Evolutionary conservation across 2,797 vertebrate species (phyloP), one percentile per base, ranked within the genome.

Genomic region (Protosalanx chinensis): DNA sequence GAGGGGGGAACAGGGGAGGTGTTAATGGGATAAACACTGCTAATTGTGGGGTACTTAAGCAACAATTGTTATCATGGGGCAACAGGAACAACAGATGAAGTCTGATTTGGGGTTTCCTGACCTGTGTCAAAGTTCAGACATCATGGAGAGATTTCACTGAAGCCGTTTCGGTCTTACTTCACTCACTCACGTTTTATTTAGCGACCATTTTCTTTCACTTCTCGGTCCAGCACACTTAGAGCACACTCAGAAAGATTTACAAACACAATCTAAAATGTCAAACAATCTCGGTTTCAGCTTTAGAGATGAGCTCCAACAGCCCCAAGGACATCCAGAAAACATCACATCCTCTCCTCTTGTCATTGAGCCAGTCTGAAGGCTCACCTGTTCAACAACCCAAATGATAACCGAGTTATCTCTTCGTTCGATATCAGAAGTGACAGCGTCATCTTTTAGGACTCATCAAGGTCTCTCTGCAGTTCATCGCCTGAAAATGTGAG

Each of bases 11-110:
- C 71, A 76, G 72, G 71, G 66, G 79, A 86, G 86, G 88, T 85
- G 85, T 86, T 84, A 90, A 90, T 86, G 83, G 86, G 78, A 78
- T 87, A 85, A 91, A 84, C 79, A 82, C 64, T 74, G 74, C 77
- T 88, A 84, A 88, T 85, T 89, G 85, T 80, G 81, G 80, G 83
- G 82, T 67, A 79, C 73, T 79, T 32, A 73, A 79, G 76, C 12
- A 56, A 71, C 81, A 73, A 83, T 84, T 83, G 75, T 79, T 75
- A 83, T 83, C 41, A 71, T 70, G 69, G 78, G 67, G 78, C 81
- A 81, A 41, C 75, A 82, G 81, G 75, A 75, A 79, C 71, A 82
- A 80, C 77, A 75, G 74, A 80, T 82, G 74, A 83, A 72, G 68
- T 57, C 76, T 83, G 74, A 80, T 82, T 84, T 82, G 66, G 74